phyloP scores from a whole-genome alignment of 92 coral and sea anemone genomes.

The Porites divaricata region DNA sequence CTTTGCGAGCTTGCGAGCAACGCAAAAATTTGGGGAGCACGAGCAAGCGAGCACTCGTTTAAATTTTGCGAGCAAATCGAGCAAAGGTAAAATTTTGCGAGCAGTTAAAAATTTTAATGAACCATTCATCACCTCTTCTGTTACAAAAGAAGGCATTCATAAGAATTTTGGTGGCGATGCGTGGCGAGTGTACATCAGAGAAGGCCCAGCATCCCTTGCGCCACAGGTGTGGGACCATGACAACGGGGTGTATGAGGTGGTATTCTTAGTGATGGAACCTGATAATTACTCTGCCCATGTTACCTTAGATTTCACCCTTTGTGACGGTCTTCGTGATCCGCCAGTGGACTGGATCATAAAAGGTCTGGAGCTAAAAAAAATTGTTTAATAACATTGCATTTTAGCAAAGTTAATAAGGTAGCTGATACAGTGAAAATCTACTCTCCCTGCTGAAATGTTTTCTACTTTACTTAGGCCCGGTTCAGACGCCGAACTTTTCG shows the following conservation, averaged over 20 bases:
- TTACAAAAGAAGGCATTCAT: conserved; percentile 49
- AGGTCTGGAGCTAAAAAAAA: conserved; percentile 48
- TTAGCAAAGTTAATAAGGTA: not conserved
- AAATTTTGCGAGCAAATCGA: no score
- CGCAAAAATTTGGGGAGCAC: no score
- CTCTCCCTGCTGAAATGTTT: no score
- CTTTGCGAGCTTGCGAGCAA: no score
- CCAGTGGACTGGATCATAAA: conserved; percentile 76
- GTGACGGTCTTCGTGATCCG: conserved; percentile 88
- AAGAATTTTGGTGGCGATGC: conserved; percentile 87
- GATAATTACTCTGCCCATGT: conserved; percentile 74
- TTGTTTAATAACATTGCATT: not conserved
- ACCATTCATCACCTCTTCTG: no score
- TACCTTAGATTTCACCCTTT: conserved; percentile 75
- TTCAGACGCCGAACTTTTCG: no score
- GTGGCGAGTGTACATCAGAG: conserved; percentile 80
- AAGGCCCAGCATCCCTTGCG: conserved; percentile 90
- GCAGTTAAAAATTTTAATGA: no score
- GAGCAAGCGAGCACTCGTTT: no score
- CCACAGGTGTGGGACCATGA: conserved; percentile 80
- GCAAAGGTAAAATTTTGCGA: no score
- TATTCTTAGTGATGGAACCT: conserved; percentile 75
- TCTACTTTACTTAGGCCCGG: no score
- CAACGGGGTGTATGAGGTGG: conserved; percentile 80
- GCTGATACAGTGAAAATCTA: not conserved